Evolutionary conservation across 2,888 invertebrate genomes (phyloP).

Genomic region (Polietes domitor): DNA sequence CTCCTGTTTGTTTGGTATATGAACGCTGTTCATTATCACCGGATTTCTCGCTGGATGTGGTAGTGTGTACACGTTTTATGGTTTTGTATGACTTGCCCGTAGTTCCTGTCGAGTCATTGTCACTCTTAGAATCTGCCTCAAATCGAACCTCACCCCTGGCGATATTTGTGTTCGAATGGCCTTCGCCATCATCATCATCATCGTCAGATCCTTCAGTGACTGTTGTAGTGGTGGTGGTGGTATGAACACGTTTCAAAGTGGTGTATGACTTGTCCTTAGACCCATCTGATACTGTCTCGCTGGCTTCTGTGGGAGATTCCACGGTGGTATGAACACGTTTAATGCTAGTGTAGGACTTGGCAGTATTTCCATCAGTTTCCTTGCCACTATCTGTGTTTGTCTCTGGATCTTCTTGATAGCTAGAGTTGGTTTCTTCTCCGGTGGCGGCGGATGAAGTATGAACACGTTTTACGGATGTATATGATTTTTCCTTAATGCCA

Average conservation of each 20-base stretch:
- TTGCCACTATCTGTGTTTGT: background rate
- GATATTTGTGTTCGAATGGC: background rate
- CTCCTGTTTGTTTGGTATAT: background rate
- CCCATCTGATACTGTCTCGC: background rate
- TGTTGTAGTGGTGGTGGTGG: background rate
- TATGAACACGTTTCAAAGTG: slow-evolving; percentile 5
- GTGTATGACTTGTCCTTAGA: background rate
- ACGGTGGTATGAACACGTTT: background rate
- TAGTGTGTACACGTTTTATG: background rate
- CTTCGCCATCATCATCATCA: background rate
- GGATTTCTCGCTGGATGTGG: too few species aligned
- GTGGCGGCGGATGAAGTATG: background rate
- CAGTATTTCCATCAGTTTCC: background rate
- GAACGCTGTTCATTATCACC: background rate
- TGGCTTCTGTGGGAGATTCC: background rate
- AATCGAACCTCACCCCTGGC: background rate
- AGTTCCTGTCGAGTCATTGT: background rate
- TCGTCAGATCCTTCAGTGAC: background rate
- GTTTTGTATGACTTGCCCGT: background rate
- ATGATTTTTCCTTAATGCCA: background rate
- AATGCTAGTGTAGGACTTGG: background rate
- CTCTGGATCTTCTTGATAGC: background rate
- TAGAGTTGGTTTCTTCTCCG: background rate
- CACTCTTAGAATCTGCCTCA: background rate
- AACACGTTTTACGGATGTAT: background rate